Percentiles rank a stretch among this genome's conserved stretches.
Evolutionary conservation across 2,888 invertebrate species (phyloP).

Genomic region (Pyralis farinalis): DNA sequence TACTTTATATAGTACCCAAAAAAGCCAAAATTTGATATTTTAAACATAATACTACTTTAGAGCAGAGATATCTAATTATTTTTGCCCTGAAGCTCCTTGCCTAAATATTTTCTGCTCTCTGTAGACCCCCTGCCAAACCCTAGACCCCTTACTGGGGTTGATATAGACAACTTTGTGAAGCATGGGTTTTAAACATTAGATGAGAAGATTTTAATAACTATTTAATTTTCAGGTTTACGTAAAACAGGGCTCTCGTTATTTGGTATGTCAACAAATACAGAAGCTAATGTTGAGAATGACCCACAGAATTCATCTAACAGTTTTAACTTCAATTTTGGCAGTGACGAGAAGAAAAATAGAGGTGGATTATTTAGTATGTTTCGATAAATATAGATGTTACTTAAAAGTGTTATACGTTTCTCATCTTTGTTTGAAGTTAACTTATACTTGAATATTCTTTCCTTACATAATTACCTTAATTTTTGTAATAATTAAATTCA

Average conservation of each 20-base stretch:
- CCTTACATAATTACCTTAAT: neutral
- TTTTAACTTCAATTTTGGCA: slow-evolving; percentile 64
- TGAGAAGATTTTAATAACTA: neutral
- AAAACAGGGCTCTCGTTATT: slow-evolving; percentile 61
- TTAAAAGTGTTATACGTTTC: neutral
- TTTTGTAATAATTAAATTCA: slow-evolving; percentile 8
- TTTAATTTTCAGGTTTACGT: slow-evolving; percentile 43
- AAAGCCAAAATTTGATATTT: too few relatives aligned
- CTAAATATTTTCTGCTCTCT: too few relatives aligned
- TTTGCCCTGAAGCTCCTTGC: too few relatives aligned
- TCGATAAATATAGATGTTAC: slow-evolving; percentile 34
- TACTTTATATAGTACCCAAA: too few relatives aligned
- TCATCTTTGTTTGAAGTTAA: neutral
- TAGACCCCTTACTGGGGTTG: too few relatives aligned
- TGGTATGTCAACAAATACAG: slow-evolving; percentile 35
- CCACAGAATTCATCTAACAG: slow-evolving; percentile 26
- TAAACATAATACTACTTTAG: too few relatives aligned
- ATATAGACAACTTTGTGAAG: too few relatives aligned
- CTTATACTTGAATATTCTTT: neutral
- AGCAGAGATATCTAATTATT: too few relatives aligned
- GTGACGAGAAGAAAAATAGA: slow-evolving; percentile 53
- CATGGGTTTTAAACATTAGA: too few relatives aligned
- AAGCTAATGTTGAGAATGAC: slow-evolving; percentile 21
- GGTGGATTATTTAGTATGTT: slow-evolving; percentile 67
- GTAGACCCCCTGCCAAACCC: too few relatives aligned